phyloP scores from a whole-genome alignment of 2,113 vertebrate genomes.

The Eurypyga helias region DNA sequence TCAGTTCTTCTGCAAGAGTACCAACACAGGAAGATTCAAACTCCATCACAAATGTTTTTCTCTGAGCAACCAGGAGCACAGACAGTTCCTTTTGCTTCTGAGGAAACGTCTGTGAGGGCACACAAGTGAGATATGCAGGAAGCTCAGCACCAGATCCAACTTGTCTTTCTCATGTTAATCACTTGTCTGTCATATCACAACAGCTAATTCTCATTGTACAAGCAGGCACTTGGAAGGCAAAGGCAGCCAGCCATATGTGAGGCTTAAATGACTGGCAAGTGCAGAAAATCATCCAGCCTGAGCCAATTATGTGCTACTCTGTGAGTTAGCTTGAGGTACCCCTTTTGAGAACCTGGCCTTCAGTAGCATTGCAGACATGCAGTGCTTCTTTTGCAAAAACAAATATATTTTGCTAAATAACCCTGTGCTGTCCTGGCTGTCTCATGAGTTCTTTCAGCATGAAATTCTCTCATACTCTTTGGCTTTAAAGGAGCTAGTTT shows the following conservation, averaged over 20 bases:
- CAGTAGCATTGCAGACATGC: not conserved
- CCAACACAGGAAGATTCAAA: not conserved
- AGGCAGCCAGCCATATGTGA: not conserved
- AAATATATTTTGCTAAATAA: not conserved
- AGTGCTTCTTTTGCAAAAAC: not conserved
- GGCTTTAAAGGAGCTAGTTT: not conserved
- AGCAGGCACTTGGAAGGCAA: slow-evolving; percentile 55
- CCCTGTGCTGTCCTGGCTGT: not conserved
- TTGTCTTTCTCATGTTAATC: slow-evolving; percentile 59
- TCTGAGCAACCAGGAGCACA: not conserved
- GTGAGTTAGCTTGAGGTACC: not conserved
- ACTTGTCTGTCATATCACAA: slow-evolving; percentile 60
- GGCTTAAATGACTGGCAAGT: slow-evolving; percentile 34
- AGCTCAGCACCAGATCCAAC: slow-evolving; percentile 55
- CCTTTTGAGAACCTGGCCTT: not conserved
- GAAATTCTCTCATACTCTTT: not conserved
- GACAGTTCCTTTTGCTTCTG: not conserved
- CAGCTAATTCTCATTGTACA: slow-evolving; percentile 50
- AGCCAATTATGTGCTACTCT: not conserved
- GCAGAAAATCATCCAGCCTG: not conserved
- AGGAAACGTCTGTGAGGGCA: not conserved
- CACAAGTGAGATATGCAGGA: not conserved
- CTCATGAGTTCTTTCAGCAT: not conserved
- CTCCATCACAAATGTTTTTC: not conserved
- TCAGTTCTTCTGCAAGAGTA: not conserved